Percentiles rank a stretch among this genome's conserved stretches.
Evolutionary conservation across 2,113 vertebrate genomes (phyloP).

Genomic region (Spilogale gracilis): DNA sequence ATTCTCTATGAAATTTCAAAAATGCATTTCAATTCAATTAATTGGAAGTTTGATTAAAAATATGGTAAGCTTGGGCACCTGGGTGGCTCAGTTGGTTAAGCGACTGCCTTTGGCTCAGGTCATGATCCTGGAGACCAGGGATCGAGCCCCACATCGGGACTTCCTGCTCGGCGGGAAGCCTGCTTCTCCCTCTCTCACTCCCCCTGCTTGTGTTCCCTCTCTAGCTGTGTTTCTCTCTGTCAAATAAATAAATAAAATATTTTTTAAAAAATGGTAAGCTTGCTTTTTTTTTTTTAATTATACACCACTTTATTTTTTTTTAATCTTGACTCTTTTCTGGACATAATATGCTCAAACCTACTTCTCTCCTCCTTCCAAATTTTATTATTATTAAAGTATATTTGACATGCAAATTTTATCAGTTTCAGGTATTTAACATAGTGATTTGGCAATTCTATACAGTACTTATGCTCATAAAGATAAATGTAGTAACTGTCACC

Average conservation of each 20-base stretch:
- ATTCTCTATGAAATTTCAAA: background rate
- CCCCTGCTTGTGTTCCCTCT: no score
- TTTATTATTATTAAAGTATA: background rate
- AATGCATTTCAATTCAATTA: background rate
- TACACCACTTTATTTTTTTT: background rate
- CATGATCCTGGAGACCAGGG: no score
- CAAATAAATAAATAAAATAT: no score
- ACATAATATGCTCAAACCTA: background rate
- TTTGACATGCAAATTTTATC: background rate
- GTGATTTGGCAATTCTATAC: background rate
- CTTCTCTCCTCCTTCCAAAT: background rate
- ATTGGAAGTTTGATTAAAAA: background rate
- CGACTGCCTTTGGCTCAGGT: no score
- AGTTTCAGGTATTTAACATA: background rate
- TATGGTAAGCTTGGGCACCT: background rate
- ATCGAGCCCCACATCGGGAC: no score
- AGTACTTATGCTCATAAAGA: background rate
- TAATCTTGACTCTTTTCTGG: background rate
- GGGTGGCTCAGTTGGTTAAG: no score
- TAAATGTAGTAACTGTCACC: background rate
- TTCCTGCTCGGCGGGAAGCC: no score
- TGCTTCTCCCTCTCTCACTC: no score
- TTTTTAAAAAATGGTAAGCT: background rate
- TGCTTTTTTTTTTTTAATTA: background rate
- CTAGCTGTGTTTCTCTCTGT: no score